Conservation (phyloP, 1,140 invertebrate species). For the Hyphantria cunea region DNA sequence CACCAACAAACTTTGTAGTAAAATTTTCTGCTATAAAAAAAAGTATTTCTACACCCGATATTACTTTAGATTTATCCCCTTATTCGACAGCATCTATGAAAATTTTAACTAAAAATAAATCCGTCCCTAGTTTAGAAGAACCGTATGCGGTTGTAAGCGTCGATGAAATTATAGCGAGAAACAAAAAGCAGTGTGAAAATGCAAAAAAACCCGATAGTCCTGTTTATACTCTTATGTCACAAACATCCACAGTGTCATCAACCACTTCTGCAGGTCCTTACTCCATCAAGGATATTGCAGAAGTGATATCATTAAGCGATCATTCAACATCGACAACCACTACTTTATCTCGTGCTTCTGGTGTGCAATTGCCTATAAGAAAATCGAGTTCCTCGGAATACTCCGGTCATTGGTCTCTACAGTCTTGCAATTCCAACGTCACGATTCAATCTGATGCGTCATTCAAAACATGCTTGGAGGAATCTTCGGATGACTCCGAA, state of each 20-base stretch:
- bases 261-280: constrained; percentile 56
- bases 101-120: constrained; percentile 62
- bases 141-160: constrained; percentile 63
- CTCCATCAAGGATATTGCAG: constrained; percentile 71
- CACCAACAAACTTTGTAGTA: constrained; percentile 54
- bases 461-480: constrained; percentile 69
- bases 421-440: constrained; percentile 69
- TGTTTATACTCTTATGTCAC: constrained; percentile 46
- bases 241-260: constrained; percentile 41
- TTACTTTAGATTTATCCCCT: constrained; percentile 61
- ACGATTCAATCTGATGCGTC: constrained; percentile 69
- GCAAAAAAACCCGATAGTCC: constrained; percentile 29
- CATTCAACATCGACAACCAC: constrained; percentile 60
- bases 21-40: constrained; percentile 75
- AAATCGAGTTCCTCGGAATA: constrained; percentile 75
- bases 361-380: constrained; percentile 53
- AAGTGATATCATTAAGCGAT: constrained; percentile 63
- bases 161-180: constrained; percentile 53
- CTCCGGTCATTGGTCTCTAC: constrained; percentile 70
- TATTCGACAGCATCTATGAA: constrained; percentile 51
- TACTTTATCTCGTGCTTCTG: constrained; percentile 63
- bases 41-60: constrained; percentile 75
- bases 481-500: constrained; percentile 69
- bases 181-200: constrained; percentile 31
- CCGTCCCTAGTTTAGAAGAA: constrained; percentile 67